A percentile compares a stretch with the other conserved stretches of the same genome.
Conservation (phyloP, 2,113 vertebrate genomes). For the Ginglymostoma cirratum region DNA sequence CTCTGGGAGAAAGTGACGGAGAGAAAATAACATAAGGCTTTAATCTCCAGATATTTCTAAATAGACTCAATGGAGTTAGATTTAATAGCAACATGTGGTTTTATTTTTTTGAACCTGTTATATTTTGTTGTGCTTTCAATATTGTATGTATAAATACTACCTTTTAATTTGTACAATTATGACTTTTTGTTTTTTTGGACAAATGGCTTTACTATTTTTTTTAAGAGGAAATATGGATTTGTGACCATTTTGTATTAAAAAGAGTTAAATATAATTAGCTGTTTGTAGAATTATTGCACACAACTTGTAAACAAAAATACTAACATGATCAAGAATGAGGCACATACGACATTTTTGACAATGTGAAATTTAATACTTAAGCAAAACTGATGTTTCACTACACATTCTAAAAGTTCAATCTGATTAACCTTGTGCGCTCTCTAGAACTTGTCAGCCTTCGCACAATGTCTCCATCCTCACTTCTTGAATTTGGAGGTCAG, state of each 20-base stretch:
- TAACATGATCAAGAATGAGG: not conserved
- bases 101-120: conserved; percentile 35
- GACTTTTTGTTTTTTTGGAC: conserved; percentile 31
- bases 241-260: conserved; percentile 37
- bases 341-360: not conserved
- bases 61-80: conserved; percentile 34
- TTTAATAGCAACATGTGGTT: conserved; percentile 29
- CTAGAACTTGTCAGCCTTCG: not conserved
- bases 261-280: conserved; percentile 15
- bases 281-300: not conserved
- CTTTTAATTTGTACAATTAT: conserved; percentile 37
- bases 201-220: conserved; percentile 37
- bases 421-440: not conserved
- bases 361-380: not conserved
- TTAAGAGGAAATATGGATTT: conserved; percentile 22
- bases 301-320: not conserved
- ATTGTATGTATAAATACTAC: conserved; percentile 37
- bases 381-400: not conserved
- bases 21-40: conserved; percentile 3
- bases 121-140: conserved; percentile 32
- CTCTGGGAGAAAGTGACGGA: not conserved
- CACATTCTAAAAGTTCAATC: not conserved
- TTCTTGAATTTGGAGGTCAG: not conserved
- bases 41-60: conserved; percentile 22
- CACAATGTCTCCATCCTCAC: not conserved